These are phyloP conservation scores for Rhinichthys osculus DNA, from an alignment of 2,797 vertebrate genomes.

Conservation along the genomic window DNA sequence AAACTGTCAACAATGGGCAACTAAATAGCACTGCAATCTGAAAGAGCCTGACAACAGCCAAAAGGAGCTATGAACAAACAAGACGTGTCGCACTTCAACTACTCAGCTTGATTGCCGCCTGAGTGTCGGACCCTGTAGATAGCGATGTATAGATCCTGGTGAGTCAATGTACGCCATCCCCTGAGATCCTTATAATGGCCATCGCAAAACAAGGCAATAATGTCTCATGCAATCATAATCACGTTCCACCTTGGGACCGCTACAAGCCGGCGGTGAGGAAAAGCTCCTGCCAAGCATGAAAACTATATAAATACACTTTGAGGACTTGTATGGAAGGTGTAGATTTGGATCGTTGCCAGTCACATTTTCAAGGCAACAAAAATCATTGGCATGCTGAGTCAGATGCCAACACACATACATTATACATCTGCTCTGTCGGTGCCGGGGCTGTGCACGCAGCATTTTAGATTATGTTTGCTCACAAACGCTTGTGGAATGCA, in stretches of 20 bases:
- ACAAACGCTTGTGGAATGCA: slow-evolving; percentile 45
- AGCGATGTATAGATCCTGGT: slow-evolving; percentile 39
- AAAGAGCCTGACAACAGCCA: slow-evolving; percentile 47
- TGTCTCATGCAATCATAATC: slow-evolving; percentile 78
- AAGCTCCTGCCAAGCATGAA: slow-evolving; percentile 74
- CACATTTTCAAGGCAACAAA: slow-evolving; percentile 75
- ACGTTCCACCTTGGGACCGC: slow-evolving; percentile 78
- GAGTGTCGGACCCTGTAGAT: slow-evolving; percentile 37
- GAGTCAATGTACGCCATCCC: slow-evolving; percentile 66
- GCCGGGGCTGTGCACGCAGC: slow-evolving; percentile 49
- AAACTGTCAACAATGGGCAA: slow-evolving; percentile 52
- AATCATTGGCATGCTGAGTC: slow-evolving; percentile 77
- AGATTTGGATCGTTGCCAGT: slow-evolving; percentile 75
- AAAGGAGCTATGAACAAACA: slow-evolving; percentile 53
- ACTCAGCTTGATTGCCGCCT: slow-evolving; percentile 54
- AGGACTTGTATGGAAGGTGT: slow-evolving; percentile 77
- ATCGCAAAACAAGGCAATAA: slow-evolving; percentile 76
- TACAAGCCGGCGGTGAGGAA: slow-evolving; percentile 69
- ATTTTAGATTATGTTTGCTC: slow-evolving; percentile 54
- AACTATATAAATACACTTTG: slow-evolving; percentile 82
- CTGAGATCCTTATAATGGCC: slow-evolving; percentile 78
- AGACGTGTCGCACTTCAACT: slow-evolving; percentile 49
- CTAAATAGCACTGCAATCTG: slow-evolving; percentile 40
- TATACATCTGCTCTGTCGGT: slow-evolving; percentile 58
- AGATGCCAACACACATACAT: slow-evolving; percentile 70